Conservation (phyloP, 2,797 vertebrate species). For the Chaetophractus vellerosus region DNA sequence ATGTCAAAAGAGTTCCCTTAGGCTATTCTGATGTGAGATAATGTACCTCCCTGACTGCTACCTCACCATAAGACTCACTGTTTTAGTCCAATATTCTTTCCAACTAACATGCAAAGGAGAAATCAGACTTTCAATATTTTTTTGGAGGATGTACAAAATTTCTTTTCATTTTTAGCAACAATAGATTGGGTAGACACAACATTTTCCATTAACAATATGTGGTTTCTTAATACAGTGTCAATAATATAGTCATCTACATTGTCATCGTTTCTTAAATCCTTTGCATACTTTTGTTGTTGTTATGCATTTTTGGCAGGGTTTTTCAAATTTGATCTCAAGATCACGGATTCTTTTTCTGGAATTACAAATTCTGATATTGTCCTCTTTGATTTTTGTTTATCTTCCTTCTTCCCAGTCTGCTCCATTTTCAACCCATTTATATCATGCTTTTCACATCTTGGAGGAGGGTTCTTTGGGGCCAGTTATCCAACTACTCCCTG, state of each 20-base stretch:
- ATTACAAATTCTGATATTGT: neutral
- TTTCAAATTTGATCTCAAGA: slow-evolving; percentile 3
- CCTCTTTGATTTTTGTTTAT: slow-evolving; percentile 30
- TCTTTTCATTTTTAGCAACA: neutral
- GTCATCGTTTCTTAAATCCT: neutral
- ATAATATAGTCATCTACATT: neutral
- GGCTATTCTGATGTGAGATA: neutral
- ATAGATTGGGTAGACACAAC: neutral
- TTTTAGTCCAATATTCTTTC: neutral
- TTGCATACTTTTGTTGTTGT: neutral
- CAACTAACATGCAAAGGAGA: neutral
- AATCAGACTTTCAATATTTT: neutral
- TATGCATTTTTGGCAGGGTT: neutral
- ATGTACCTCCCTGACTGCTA: neutral
- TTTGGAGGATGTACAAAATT: neutral
- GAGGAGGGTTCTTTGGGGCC: neutral
- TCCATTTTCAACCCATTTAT: neutral
- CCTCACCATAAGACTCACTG: neutral
- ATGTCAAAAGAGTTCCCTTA: neutral
- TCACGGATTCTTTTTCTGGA: neutral
- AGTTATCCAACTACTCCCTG: neutral
- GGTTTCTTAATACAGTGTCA: neutral
- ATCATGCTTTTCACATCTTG: neutral
- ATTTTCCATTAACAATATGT: slow-evolving; percentile 8
- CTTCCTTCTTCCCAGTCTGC: neutral